Conservation (phyloP, 2,888 invertebrate species). For the Drosophila infuscata region DNA sequence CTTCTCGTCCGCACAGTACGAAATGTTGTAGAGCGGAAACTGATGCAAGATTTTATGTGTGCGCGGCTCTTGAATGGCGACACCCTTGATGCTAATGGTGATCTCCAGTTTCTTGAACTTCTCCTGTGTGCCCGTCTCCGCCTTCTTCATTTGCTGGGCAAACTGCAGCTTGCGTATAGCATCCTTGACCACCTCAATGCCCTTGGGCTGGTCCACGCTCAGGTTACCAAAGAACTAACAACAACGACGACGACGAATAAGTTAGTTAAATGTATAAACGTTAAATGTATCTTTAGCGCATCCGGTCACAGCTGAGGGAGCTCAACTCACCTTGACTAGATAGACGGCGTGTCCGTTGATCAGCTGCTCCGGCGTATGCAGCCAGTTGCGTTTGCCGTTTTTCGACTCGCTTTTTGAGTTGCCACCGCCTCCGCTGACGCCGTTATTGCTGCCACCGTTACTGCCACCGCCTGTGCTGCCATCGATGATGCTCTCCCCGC, state of each 20-base stretch:
- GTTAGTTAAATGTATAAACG: neutral
- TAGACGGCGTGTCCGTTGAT: conserved; percentile 98
- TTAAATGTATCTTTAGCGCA: neutral
- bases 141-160: conserved; percentile 95
- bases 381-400: conserved; percentile 90
- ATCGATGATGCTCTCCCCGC: conserved; percentile 84
- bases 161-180: conserved; percentile 98
- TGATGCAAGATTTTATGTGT: conserved; percentile 94
- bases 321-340: conserved; percentile 93
- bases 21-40: conserved; percentile 98
- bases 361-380: conserved; percentile 96
- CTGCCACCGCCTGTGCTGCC: conserved; percentile 85
- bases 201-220: conserved; percentile 98
- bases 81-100: conserved; percentile 98
- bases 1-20: conserved; percentile 99
- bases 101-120: conserved; percentile 97
- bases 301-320: neutral
- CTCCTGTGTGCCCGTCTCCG: conserved; percentile 91
- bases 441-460: conserved; percentile 82
- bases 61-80: conserved; percentile 93
- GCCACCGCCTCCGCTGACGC: conserved; percentile 84
- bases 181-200: conserved; percentile 98
- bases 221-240: conserved; percentile 95
- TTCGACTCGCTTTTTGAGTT: conserved; percentile 84
- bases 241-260: neutral